Percentiles rank a stretch among this genome's conserved stretches.
These are phyloP conservation scores for Bergia puertoricense DNA, from an alignment of 92 coral and sea anemone species.

Conservation along the genomic window DNA sequence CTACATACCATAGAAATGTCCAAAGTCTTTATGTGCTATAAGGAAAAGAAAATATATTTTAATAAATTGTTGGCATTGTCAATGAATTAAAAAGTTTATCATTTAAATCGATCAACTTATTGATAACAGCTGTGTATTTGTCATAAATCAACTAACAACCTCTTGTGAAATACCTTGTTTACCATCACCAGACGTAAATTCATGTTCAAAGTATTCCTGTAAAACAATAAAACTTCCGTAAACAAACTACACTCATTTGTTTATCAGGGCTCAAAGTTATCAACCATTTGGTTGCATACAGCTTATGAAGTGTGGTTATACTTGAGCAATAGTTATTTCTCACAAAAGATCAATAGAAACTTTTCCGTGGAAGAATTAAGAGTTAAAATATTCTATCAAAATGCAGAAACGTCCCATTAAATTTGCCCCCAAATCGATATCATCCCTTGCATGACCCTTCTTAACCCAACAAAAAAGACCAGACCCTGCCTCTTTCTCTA, in stretches of 20 bases:
- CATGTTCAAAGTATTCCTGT: slow-evolving; percentile 90
- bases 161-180: slow-evolving; percentile 78
- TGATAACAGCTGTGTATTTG: not conserved
- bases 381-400: too few species aligned
- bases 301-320: not conserved
- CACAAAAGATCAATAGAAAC: too few species aligned
- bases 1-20: slow-evolving; percentile 95
- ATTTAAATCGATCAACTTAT: not conserved
- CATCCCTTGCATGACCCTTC: not conserved
- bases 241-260: not conserved
- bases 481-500: too few species aligned
- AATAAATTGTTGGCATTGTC: not conserved
- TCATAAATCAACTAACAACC: too few species aligned
- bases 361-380: too few species aligned
- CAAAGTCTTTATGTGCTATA: slow-evolving; percentile 95
- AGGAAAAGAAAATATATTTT: not conserved
- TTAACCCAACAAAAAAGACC: too few species aligned
- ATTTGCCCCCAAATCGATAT: not conserved
- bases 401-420: too few species aligned
- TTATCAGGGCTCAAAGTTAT: not conserved
- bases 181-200: slow-evolving; percentile 98
- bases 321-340: too few species aligned
- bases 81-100: not conserved
- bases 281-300: not conserved
- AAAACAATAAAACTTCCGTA: not conserved